These are phyloP conservation scores for Seriola rivoliana DNA, from an alignment of 2,113 vertebrate species.

Conservation along the genomic window DNA sequence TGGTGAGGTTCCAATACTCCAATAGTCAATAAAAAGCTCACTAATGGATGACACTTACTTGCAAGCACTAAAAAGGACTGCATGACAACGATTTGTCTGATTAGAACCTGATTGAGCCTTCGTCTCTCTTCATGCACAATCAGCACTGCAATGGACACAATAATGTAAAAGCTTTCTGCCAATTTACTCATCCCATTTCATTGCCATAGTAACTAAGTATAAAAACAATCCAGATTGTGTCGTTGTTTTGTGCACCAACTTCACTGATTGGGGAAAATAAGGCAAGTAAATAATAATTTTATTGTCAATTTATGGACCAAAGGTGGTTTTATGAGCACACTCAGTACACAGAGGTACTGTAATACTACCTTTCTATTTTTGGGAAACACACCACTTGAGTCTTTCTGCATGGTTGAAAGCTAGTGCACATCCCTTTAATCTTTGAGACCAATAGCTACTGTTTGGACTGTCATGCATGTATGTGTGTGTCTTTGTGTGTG, in stretches of 20 bases:
- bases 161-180: slow-evolving; percentile 76
- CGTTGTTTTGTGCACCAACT: slow-evolving; percentile 28
- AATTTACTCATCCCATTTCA: slow-evolving; percentile 61
- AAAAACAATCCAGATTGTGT: slow-evolving; percentile 39
- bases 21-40: slow-evolving; percentile 44
- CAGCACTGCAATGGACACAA: slow-evolving; percentile 57
- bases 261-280: slow-evolving; percentile 57
- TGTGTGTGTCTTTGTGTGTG: background rate
- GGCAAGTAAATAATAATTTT: slow-evolving; percentile 50
- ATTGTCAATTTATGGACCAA: slow-evolving; percentile 37
- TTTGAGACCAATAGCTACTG: slow-evolving; percentile 7
- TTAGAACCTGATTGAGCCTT: slow-evolving; percentile 49
- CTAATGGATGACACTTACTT: slow-evolving; percentile 58
- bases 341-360: background rate
- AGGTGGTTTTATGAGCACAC: slow-evolving; percentile 19
- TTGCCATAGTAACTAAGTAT: slow-evolving; percentile 41
- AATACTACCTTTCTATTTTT: slow-evolving; percentile 1
- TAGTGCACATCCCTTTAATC: slow-evolving; percentile 20
- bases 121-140: slow-evolving; percentile 45
- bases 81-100: slow-evolving; percentile 49
- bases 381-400: background rate
- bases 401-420: slow-evolving; percentile 4
- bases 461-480: background rate
- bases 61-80: slow-evolving; percentile 22
- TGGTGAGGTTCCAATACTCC: slow-evolving; percentile 26